These are phyloP conservation scores for Nasonia oneida DNA, from an alignment of 2,888 invertebrate species.

Conservation along the genomic window DNA sequence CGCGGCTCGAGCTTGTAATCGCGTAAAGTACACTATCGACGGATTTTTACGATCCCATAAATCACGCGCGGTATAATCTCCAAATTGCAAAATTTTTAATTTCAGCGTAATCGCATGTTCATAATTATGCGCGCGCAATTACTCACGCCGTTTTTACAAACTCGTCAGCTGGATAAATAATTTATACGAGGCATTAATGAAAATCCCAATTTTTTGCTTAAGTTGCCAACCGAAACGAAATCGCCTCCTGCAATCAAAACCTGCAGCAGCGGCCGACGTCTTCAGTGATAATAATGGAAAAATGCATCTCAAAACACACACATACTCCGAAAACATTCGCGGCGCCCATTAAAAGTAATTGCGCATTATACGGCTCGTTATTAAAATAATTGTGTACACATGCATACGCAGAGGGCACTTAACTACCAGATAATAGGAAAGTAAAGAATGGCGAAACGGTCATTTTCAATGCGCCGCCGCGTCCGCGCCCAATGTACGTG, in stretches of 20 bases:
- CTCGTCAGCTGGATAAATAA: background rate
- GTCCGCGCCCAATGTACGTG: constrained; percentile 16
- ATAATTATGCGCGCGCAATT: constrained; percentile 21
- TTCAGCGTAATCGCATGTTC: background rate
- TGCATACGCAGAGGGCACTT: constrained; percentile 22
- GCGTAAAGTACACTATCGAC: background rate
- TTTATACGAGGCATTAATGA: background rate
- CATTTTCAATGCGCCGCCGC: background rate
- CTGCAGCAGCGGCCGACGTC: background rate
- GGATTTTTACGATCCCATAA: constrained; percentile 28
- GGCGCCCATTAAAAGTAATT: constrained; percentile 47
- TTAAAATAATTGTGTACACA: constrained; percentile 52
- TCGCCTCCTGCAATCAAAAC: background rate
- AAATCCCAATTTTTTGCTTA: background rate
- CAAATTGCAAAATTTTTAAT: constrained; percentile 18
- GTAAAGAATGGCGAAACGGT: constrained; percentile 45
- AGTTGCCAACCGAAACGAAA: background rate
- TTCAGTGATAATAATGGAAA: constrained; percentile 33
- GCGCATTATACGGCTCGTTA: constrained; percentile 14
- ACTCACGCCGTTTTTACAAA: constrained; percentile 10
- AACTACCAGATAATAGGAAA: constrained; percentile 53
- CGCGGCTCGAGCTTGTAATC: background rate
- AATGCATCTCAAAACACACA: background rate
- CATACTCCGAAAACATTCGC: background rate
- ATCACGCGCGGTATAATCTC: background rate